These are phyloP conservation scores for Microplitis demolitor DNA, from an alignment of 1,140 invertebrate species.

Conservation along the genomic window DNA sequence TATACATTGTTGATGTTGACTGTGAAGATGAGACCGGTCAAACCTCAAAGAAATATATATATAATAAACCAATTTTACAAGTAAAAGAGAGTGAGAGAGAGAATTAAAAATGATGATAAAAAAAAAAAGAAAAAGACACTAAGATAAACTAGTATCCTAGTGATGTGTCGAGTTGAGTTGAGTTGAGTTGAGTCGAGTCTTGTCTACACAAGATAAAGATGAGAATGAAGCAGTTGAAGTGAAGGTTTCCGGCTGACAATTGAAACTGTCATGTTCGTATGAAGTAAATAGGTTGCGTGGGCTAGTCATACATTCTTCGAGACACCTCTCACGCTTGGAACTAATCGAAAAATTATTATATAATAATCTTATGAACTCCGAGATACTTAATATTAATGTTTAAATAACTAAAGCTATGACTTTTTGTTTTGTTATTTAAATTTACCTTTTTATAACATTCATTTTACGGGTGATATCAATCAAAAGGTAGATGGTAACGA, in stretches of 20 bases:
- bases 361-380: not conserved
- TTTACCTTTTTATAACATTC: not conserved
- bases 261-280: conserved; percentile 21
- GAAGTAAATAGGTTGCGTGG: conserved; percentile 23
- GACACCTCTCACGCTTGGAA: conserved; percentile 18
- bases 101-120: too few species aligned
- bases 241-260: conserved; percentile 21
- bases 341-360: conserved; percentile 18
- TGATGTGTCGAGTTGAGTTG: not conserved
- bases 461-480: too few species aligned
- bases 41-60: too few species aligned
- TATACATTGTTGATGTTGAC: too few species aligned
- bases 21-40: not conserved
- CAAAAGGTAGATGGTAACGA: too few species aligned
- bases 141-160: not conserved
- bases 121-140: too few species aligned
- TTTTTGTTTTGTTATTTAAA: not conserved
- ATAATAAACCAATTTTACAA: too few species aligned
- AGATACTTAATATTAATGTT: not conserved
- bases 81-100: too few species aligned
- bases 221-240: conserved; percentile 3
- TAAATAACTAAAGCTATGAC: not conserved
- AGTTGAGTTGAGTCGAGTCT: not conserved
- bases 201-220: not conserved
- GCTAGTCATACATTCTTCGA: conserved; percentile 14